Base-by-base conservation (phyloP, 2,113 vertebrate genomes). In the Catharus fuscescens region DNA sequence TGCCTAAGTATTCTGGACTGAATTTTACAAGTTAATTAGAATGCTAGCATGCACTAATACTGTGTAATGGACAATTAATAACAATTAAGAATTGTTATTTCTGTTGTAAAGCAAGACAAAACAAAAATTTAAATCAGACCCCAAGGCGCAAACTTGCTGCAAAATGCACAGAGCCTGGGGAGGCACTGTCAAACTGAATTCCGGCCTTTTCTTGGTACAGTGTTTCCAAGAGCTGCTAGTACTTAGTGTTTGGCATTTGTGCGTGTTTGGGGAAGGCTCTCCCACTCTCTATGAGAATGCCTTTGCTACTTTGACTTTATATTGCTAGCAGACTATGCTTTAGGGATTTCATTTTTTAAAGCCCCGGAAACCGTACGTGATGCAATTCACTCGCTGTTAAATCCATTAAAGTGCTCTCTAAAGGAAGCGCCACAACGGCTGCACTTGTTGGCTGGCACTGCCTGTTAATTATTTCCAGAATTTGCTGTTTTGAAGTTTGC, bases 381-480 rank as follows among this genome's bases (percentile, higher is more conserved):
- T 80, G 72, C 40, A 86, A 56, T 84, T 84, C 72, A 20, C 40
- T 74, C 59, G 38, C 86, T 88, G 60, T 86, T 84, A 74, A 83
- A 60, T 47, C 86, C 62, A 74, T 78, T 60, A 47, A 44, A 2
- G 31, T 38, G 34, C 31, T 86, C 62, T 80, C 47, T 25, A 56
- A 84, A 80, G 80, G 86, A 90, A 91, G 83, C 16, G 19, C 42
- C 2, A 0, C 50, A 74, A 70, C 0, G 28, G 42, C 91, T 52
- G 44, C 0, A 0, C 18, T 52, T 1, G 2, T 24, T 56, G 70
- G 69, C 77, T 59, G 66, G 36, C 5, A 8, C 56, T 62, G 83
- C 60, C 40, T 92, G 88, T 96, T 86, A 92, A 94, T 94, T 64
- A 95, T 94, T 95, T 94, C 80, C 92, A 92, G 87, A 86, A 70